Percentiles rank a stretch among this genome's conserved stretches.
Conservation (phyloP, 2,113 vertebrate species). For the Erpornis zantholeuca region DNA sequence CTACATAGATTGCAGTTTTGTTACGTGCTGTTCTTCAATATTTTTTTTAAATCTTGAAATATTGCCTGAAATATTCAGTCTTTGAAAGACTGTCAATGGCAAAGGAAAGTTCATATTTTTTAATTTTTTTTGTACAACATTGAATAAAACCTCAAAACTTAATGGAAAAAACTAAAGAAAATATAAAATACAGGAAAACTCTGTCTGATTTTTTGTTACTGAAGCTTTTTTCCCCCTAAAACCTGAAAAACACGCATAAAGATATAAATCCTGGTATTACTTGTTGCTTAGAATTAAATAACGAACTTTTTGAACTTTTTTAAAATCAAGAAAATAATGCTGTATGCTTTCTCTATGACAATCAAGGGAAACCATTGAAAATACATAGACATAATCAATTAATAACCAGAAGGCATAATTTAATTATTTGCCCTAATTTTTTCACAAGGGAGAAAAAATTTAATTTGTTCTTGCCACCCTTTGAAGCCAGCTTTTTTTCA, state of each 20-base stretch:
- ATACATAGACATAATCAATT: neutral
- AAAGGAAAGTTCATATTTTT: neutral
- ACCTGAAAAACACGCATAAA: neutral
- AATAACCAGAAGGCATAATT: neutral
- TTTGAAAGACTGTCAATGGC: neutral
- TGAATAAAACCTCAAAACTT: neutral
- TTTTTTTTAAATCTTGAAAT: neutral
- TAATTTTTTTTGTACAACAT: neutral
- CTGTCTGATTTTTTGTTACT: neutral
- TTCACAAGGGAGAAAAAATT: neutral
- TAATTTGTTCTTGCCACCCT: neutral
- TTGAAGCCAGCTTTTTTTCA: neutral
- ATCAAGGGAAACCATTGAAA: slow-evolving; percentile 25
- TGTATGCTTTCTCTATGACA: neutral
- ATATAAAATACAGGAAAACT: neutral
- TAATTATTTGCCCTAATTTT: slow-evolving; percentile 6
- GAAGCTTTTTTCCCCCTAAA: neutral
- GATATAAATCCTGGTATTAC: neutral
- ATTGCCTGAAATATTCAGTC: neutral
- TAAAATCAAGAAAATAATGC: neutral
- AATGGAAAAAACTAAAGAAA: neutral
- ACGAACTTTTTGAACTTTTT: slow-evolving; percentile 18
- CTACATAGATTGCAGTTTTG: neutral
- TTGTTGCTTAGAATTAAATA: neutral
- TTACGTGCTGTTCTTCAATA: neutral